Base-by-base conservation (phyloP, 1,140 invertebrate genomes). In the Bombus superbus region DNA sequence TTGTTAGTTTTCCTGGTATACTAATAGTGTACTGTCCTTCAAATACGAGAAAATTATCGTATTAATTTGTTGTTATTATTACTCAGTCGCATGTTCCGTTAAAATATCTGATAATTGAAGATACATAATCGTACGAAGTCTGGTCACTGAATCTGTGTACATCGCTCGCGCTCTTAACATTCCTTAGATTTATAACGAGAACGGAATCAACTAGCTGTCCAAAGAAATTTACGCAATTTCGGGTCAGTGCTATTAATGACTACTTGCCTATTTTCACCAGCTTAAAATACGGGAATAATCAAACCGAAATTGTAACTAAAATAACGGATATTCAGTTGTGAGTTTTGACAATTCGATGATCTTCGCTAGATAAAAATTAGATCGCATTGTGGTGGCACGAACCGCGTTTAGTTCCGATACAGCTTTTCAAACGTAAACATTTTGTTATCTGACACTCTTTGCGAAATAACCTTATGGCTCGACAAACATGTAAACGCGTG, bases 181-280 rank as follows among this genome's bases (percentile, higher is more conserved):
- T 13, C 40, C 4, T 40, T n/a, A 85, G 32, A 85, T 85, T 85
- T 85, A 85, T 62, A 40, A 79, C 28, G 78, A 59, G 68, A 59
- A 53, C 47, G 47, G 22, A 53, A 53, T 53, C 47, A 53, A n/a
- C 42, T 77, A 28, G 25, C 53, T 72, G 53, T 72, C 57, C 76
- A 72, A 72, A 72, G 68, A 80, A 85, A 72, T 85, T 85, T 85
- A 85, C 53, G 68, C 68, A 72, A 80, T 80, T 80, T 28, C 57
- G 18, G 8, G 53, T 62, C 15, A 6, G 66, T 62, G 40, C 76
- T 85, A 72, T 80, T 84, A 84, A 79, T 71, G 40, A 79, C 9
- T n/a, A 11, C 18, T 83, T 69, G 74, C 22, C 74, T 69, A 83
- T 83, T 68, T 77, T 69, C 62, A 42, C 35, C 8, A n/a, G 25